Evolutionary conservation across 2,888 invertebrate species (phyloP).

Genomic region (Trissolcus brochymenae): DNA sequence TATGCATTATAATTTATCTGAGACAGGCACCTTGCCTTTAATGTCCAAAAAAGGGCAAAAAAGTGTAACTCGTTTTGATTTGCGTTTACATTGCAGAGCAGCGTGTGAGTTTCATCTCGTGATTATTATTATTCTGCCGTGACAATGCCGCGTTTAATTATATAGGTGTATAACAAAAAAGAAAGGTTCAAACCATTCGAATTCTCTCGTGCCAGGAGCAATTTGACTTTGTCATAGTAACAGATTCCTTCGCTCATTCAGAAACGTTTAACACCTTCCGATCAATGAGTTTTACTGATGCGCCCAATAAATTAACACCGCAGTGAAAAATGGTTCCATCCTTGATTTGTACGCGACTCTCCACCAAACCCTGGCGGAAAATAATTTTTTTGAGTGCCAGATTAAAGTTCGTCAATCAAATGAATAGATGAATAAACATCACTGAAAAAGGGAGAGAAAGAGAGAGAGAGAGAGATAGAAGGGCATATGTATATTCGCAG

Average conservation of each 20-base stretch:
- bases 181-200: too few species aligned
- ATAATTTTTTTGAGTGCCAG: constrained; percentile 28
- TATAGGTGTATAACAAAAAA: too few species aligned
- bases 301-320: neutral
- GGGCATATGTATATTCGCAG: too few species aligned
- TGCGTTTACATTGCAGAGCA: constrained; percentile 4
- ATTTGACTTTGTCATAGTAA: constrained; percentile 1
- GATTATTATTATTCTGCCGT: neutral
- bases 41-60: constrained; percentile 16
- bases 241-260: neutral
- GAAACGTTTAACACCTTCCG: constrained; percentile 3
- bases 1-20: constrained; percentile 49
- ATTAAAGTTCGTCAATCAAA: constrained; percentile 17
- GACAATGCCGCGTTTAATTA: too few species aligned
- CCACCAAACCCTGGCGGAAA: constrained; percentile 1
- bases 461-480: too few species aligned
- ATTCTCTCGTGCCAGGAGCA: too few species aligned
- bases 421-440: constrained; percentile 16
- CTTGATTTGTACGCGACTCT: neutral
- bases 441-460: too few species aligned
- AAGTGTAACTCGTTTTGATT: constrained; percentile 15
- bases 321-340: neutral
- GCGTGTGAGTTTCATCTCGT: constrained; percentile 2
- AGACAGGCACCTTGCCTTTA: constrained; percentile 26
- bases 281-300: constrained; percentile 4